Evolutionary conservation across 1,140 invertebrate species (phyloP), one percentile per base, ranked within the genome.

Genomic region (Cyclina sinensis): DNA sequence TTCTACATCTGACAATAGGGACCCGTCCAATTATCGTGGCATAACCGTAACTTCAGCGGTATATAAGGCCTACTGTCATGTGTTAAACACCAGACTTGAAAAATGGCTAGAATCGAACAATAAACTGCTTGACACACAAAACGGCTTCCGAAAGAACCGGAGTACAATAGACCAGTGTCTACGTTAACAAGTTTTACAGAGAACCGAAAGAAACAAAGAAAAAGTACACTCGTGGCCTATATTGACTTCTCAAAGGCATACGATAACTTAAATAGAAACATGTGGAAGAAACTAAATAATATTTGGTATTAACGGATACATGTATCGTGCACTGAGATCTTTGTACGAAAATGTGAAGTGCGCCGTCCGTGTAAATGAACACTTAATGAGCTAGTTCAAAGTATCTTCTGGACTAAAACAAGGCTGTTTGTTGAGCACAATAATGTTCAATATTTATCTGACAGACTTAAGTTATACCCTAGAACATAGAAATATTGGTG

Each of bases 231-330:
- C 51, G 54, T 54, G 1, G 46, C 18, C 11, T 89, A 78, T 43
- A 39, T 89, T 24, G 89, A 86, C 18, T 90, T 86, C 27, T 48
- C 46, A 21, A 81, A 90, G 65, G 89, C 76, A 0, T 86, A 83
- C 48, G 83, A 90, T 59, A n/a, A 37, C 3, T 78, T 81, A 39
- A 62, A 70, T 46, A 54, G 74, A 57, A 3, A 59, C 24, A 78
- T 80, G 21, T 89, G 27, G 43, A 35, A 54, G n/a, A 78, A 57
- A 35, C 59, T 88, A 57, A 37, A 14, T 48, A n/a, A 81, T n/a
- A 21, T 54, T 11, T n/a, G n/a, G n/a, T n/a, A n/a, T n/a, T n/a
- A n/a, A n/a, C n/a, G n/a, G n/a, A n/a, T n/a, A n/a, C n/a, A n/a
- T n/a, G n/a, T n/a, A n/a, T n/a, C n/a, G n/a, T n/a, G n/a, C n/a